These are phyloP conservation scores for Halcyon leucocephala DNA, from an alignment of 2,797 vertebrate genomes.

Conservation along the genomic window DNA sequence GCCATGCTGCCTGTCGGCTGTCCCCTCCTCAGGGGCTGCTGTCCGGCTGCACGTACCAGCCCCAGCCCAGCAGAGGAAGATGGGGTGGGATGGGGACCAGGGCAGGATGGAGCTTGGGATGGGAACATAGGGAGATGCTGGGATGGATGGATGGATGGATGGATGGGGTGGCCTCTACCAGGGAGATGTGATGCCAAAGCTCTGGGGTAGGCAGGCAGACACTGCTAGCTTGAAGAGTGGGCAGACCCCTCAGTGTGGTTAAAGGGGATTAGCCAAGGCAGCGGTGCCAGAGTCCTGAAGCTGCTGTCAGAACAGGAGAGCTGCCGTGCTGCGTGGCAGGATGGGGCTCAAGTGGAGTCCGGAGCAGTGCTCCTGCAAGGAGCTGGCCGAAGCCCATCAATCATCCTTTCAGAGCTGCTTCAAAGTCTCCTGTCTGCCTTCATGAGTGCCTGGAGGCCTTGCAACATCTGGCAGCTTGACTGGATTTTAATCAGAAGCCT, in stretches of 20 bases:
- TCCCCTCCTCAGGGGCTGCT: neutral
- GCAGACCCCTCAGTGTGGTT: rapidly evolving
- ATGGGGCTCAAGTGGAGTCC: rapidly evolving
- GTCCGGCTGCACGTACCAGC: neutral
- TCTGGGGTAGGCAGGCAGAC: neutral
- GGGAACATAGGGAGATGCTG: neutral
- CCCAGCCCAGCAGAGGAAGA: rapidly evolving
- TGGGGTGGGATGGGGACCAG: rapidly evolving
- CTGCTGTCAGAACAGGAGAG: rapidly evolving
- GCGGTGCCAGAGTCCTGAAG: rapidly evolving
- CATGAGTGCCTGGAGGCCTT: neutral
- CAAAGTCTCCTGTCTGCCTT: neutral
- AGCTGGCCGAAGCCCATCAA: neutral
- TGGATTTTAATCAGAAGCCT: neutral
- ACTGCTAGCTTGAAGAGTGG: rapidly evolving
- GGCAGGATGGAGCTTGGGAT: neutral
- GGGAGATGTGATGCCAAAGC: rapidly evolving
- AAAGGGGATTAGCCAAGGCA: neutral
- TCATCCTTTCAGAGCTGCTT: neutral
- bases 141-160: neutral
- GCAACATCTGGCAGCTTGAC: slow-evolving; percentile 24
- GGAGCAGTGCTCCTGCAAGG: rapidly evolving
- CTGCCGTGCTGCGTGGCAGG: neutral
- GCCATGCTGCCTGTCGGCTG: slow-evolving; percentile 30
- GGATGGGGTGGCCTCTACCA: neutral